A percentile compares a stretch with the other conserved stretches of the same genome.
Evolutionary conservation across 1,140 invertebrate species (phyloP).

Genomic region (Pseudoatta argentina): DNA sequence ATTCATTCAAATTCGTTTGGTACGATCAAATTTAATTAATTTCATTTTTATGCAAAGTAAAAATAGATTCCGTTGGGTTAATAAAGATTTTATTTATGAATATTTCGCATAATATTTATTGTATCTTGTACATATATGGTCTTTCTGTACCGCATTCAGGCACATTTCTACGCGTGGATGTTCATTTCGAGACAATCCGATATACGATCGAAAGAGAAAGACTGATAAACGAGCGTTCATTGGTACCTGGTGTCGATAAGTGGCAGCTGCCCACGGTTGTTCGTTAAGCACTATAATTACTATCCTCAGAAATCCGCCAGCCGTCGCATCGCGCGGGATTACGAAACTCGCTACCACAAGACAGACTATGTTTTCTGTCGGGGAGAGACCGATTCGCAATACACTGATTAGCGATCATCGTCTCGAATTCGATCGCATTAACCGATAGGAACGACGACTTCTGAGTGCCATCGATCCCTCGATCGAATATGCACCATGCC

Average conservation of each 20-base stretch:
- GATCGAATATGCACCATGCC: slow-evolving; percentile 37
- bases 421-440: slow-evolving; percentile 58
- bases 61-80: background rate
- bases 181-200: slow-evolving; percentile 14
- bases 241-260: slow-evolving; percentile 39
- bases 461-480: slow-evolving; percentile 43
- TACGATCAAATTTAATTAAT: slow-evolving; percentile 9
- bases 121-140: background rate
- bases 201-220: background rate
- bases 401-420: slow-evolving; percentile 53
- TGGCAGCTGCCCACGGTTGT: slow-evolving; percentile 15
- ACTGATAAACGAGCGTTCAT: slow-evolving; percentile 46
- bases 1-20: background rate
- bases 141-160: background rate
- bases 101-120: background rate
- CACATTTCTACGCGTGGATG: background rate
- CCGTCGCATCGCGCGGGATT: slow-evolving; percentile 19
- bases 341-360: slow-evolving; percentile 24
- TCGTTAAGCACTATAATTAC: slow-evolving; percentile 56
- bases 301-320: slow-evolving; percentile 8
- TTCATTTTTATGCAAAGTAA: background rate
- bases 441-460: slow-evolving; percentile 49
- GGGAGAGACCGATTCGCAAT: slow-evolving; percentile 12
- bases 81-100: background rate
- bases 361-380: slow-evolving; percentile 45